These are phyloP conservation scores for Cathartes aura DNA, from an alignment of 2,113 vertebrate genomes.

Conservation along the genomic window DNA sequence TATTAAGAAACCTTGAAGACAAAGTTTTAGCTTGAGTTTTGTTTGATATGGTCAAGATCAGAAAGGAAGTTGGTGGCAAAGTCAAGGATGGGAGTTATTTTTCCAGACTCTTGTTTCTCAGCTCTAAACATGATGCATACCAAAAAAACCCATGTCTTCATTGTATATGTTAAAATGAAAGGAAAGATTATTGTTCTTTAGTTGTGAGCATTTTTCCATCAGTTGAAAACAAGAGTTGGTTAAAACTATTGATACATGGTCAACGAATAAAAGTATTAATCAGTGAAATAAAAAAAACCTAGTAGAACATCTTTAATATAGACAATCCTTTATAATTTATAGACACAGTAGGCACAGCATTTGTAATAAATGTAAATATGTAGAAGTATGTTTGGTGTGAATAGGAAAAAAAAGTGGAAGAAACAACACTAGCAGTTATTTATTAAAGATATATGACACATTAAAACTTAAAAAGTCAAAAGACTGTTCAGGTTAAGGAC, in stretches of 20 bases:
- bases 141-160: neutral
- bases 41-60: neutral
- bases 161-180: neutral
- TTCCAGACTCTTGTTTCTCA: neutral
- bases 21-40: neutral
- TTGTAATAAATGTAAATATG: neutral
- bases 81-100: neutral
- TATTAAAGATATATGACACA: neutral
- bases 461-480: neutral
- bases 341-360: neutral
- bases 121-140: neutral
- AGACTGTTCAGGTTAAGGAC: neutral
- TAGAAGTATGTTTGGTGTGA: neutral
- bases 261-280: neutral
- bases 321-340: neutral
- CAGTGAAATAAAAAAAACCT: neutral
- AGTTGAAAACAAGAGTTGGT: neutral
- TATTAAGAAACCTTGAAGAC: neutral
- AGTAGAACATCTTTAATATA: neutral
- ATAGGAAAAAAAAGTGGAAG: neutral
- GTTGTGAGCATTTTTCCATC: neutral
- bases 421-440: neutral
- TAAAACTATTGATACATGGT: neutral
- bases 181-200: neutral
- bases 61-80: neutral